A percentile compares a stretch with the other conserved stretches of the same genome.
Evolutionary conservation across 1,140 invertebrate species (phyloP).

Genomic region (Drosophila elegans): DNA sequence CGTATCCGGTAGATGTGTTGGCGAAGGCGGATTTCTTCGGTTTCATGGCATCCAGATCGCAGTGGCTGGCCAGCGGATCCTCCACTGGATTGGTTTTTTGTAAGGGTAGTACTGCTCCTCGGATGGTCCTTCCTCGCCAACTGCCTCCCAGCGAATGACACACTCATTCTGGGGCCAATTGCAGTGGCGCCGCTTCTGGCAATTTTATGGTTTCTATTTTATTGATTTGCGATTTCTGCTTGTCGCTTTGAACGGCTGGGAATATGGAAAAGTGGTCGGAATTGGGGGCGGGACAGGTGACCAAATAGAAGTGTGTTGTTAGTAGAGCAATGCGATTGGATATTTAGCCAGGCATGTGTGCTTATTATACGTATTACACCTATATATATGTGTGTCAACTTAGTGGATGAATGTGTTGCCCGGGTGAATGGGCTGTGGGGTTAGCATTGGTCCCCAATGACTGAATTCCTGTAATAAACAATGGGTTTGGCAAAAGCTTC

Average conservation of each 20-base stretch:
- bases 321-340: conserved; percentile 70
- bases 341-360: conserved; percentile 59
- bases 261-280: neutral
- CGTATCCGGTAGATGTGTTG: conserved; percentile 78
- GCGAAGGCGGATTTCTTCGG: conserved; percentile 76
- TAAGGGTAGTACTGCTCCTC: neutral
- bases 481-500: neutral
- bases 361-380: conserved; percentile 44
- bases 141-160: conserved; percentile 53
- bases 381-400: conserved; percentile 64
- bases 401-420: conserved; percentile 19
- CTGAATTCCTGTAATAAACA: neutral
- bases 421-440: no score
- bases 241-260: conserved; percentile 8
- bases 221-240: conserved; percentile 65
- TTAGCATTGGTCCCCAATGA: conserved; percentile 32
- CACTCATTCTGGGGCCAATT: conserved; percentile 16
- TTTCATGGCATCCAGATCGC: conserved; percentile 70
- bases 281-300: conserved; percentile 24
- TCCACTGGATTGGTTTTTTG: neutral
- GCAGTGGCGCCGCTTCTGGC: conserved; percentile 20
- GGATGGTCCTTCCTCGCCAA: conserved; percentile 41
- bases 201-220: conserved; percentile 74
- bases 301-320: conserved; percentile 43
- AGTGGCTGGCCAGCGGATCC: neutral